A percentile compares a stretch with the other conserved stretches of the same genome.
phyloP scores from a whole-genome alignment of 35 echinoderm and acorn worm genomes.

The Chiridota heheva region DNA sequence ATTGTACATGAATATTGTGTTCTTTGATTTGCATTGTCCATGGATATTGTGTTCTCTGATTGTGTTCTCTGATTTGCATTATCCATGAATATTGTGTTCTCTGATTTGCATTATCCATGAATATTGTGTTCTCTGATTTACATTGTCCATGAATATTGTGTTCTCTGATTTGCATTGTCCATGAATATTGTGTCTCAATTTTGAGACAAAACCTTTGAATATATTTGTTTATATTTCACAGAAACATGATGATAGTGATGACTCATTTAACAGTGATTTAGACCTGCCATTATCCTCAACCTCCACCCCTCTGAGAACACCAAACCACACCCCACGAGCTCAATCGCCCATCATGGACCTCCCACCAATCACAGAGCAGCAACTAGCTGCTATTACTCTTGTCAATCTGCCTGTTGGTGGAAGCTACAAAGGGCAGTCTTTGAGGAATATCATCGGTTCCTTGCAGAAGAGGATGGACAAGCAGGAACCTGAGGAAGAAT shows the following conservation, averaged over 20 bases:
- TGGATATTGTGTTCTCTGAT: no score
- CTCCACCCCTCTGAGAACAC: not conserved
- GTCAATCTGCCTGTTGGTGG: slow-evolving; percentile 50
- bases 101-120: no score
- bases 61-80: no score
- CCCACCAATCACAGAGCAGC: slow-evolving; percentile 58
- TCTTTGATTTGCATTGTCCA: no score
- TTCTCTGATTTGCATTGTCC: no score
- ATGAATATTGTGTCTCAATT: no score
- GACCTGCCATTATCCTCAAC: slow-evolving; percentile 70
- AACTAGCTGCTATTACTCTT: slow-evolving; percentile 54
- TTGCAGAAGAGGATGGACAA: slow-evolving; percentile 95
- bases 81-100: no score
- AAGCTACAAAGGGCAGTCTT: slow-evolving; percentile 62
- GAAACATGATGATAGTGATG: slow-evolving; percentile 46
- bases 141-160: no score
- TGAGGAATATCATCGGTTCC: slow-evolving; percentile 49
- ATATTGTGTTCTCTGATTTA: no score
- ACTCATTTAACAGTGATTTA: slow-evolving; percentile 62
- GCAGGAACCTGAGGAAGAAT: slow-evolving; percentile 89
- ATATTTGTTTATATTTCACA: no score
- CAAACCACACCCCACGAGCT: slow-evolving; percentile 19
- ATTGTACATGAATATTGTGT: no score
- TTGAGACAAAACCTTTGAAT: no score
- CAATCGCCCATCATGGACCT: slow-evolving; percentile 57